Base-by-base conservation (phyloP, 2,797 vertebrate species). In the Crocodylus rhombifer region DNA sequence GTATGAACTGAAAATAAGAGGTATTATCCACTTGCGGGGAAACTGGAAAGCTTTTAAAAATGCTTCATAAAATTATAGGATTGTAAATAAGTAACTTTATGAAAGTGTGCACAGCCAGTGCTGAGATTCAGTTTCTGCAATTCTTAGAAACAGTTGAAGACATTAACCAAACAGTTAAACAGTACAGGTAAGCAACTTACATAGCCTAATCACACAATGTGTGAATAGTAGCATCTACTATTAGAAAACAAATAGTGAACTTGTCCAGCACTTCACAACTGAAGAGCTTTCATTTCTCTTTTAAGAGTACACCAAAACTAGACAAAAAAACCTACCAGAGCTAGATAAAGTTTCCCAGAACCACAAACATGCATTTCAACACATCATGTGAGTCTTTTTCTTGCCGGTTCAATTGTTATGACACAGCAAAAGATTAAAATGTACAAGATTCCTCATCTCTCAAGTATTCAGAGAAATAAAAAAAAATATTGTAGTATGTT, bases 121-220 rank as follows among this genome's bases (percentile, higher is more conserved):
- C 78, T 25, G 42, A 42, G 42, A 42, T 42, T 42, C 87, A 91
- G 18, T 9, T 58, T 55, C 10, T 87, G 57, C 61, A 87, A 30
- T 64, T 90, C 60, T 58, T 77, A 95, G 84, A 76, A 93, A 60
- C 20, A 87, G 36, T 28, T 89, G 30, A 75, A 17, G 65, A 60
- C 36, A 82, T 18, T 74, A 90, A 33, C 14, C 12, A 9, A 89
- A 80, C 42, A 74, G 67, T 6, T 91, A 15, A 86, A 33, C 17
- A 17, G 14, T 67, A 85, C 6, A 5, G 16, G 86, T 90, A 93
- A 25, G 18, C 71, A 64, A 82, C 36, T 73, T 25, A 60, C 36
- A 74, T 3, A 42, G 42, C 42, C 42, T 42, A 42, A 42, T 42
- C 42, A 42, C 42, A 42, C 9, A 42, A 42, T 78, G 63, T 2